Base-by-base conservation (phyloP, 2,888 invertebrate species). In the Didymodactylos carnosus region DNA sequence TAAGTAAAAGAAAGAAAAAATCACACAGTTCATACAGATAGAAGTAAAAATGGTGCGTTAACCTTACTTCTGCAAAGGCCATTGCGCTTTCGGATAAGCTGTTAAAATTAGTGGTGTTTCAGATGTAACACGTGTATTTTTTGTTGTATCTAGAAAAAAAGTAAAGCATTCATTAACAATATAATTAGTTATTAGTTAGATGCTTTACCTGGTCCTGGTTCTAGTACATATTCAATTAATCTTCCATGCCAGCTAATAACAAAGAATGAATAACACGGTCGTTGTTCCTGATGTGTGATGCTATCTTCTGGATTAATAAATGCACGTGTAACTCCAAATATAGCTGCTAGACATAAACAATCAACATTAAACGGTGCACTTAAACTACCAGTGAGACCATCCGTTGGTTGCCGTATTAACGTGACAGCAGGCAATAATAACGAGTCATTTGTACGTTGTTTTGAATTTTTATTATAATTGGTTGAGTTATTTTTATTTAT, bases 71-170 rank as follows among this genome's bases (percentile, higher is more conserved):
- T 74, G 46, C 13, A 74, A 49, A n/a, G 53, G 41, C 74, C 74
- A 74, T 62, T 71, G 51, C 25, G 74, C 74, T 71, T 74, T 74
- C 23, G 74, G 74, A 25, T 39, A 43, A 39, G 71, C 35, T 62
- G 29, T 71, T 4, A 74, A 19, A 40, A 41, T 11, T 19, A 74
- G 35, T 35, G 74, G 74, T 19, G 74, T 71, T 39, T 74, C 74
- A 10, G 62, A 5, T 62, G 62, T 62, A 62, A 62, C 25, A 35
- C 62, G 62, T n/a, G n/a, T 35, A 62, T 62, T 19, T 35, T 71
- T 74, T n/a, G 40, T 74, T 29, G 71, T 71, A 62, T 62, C 62
- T 62, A 35, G 35, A 49, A 35, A n/a, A n/a, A 8, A 53, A 4
- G 5, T 35, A 14, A 35, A 2, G 8, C 7, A 49, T 23, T 2